phyloP scores from a whole-genome alignment of 1,140 invertebrate genomes.

The Pachyrhynchus sulphureomaculatus region DNA sequence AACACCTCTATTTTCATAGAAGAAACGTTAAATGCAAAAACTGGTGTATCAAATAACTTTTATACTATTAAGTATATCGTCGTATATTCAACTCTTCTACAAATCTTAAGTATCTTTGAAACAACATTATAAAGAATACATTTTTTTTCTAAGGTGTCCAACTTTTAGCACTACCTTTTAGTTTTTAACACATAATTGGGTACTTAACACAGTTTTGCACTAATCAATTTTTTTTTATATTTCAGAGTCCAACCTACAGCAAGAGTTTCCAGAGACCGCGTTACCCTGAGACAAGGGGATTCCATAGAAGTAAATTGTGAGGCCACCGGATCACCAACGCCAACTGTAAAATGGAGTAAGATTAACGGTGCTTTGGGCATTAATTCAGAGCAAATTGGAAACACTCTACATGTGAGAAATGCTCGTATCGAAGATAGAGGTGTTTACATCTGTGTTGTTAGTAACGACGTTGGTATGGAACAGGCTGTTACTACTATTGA shows the following conservation, averaged over 20 bases:
- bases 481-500: constrained; percentile 76
- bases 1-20: too few species aligned
- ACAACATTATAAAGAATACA: too few species aligned
- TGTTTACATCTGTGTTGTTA: constrained; percentile 73
- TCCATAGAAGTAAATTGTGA: constrained; percentile 76
- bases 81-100: too few species aligned
- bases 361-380: constrained; percentile 63
- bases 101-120: too few species aligned
- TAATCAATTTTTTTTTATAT: constrained; percentile 11
- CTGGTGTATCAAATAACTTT: too few species aligned
- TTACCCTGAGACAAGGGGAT: constrained; percentile 76
- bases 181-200: too few species aligned
- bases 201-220: too few species aligned
- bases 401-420: constrained; percentile 69
- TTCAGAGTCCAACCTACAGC: constrained; percentile 56
- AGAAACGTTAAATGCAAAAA: too few species aligned
- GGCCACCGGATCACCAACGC: constrained; percentile 65
- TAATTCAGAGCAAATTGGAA: constrained; percentile 65
- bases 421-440: constrained; percentile 75
- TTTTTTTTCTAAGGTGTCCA: too few species aligned
- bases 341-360: constrained; percentile 79
- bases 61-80: too few species aligned
- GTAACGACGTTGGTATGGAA: constrained; percentile 56
- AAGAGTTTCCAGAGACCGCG: constrained; percentile 62
- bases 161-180: too few species aligned